Evolutionary conservation across 1,140 invertebrate species (phyloP).

Genomic region (Ceratosolen fusciceps): DNA sequence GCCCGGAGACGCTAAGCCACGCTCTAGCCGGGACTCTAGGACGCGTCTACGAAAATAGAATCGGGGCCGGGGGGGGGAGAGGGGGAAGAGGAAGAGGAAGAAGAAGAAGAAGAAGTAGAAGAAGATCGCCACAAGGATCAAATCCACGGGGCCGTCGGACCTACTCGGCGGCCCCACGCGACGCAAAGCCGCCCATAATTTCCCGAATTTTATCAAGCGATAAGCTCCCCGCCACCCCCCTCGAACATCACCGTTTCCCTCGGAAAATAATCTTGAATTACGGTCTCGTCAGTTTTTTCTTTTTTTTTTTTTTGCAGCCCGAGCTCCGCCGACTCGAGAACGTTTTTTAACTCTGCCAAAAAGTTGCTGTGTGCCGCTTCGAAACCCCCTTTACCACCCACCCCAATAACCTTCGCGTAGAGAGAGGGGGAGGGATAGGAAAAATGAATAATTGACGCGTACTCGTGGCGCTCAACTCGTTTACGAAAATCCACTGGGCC

Average conservation of each 20-base stretch:
- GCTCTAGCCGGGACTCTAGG: no score
- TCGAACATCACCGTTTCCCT: conserved; percentile 26
- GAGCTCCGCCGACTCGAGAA: not conserved
- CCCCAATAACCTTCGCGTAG: no score
- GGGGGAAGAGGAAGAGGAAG: no score
- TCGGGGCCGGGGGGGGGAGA: not conserved
- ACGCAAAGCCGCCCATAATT: not conserved
- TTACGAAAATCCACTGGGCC: no score
- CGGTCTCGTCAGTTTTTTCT: not conserved
- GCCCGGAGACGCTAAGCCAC: not conserved
- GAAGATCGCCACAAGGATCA: no score
- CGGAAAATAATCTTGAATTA: conserved; percentile 3
- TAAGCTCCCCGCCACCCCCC: not conserved
- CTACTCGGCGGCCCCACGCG: not conserved
- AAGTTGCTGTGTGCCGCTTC: no score
- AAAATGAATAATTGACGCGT: no score
- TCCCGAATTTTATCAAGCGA: conserved; percentile 34
- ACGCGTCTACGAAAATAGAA: not conserved
- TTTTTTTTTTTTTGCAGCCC: no score
- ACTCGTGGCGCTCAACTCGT: no score
- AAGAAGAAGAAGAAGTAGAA: no score
- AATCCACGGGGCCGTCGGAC: not conserved
- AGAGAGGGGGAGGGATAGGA: no score
- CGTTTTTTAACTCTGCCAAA: not conserved
- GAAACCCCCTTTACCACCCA: no score